Base-by-base conservation (phyloP, 2,888 invertebrate species). In the Limenitis arthemis region DNA sequence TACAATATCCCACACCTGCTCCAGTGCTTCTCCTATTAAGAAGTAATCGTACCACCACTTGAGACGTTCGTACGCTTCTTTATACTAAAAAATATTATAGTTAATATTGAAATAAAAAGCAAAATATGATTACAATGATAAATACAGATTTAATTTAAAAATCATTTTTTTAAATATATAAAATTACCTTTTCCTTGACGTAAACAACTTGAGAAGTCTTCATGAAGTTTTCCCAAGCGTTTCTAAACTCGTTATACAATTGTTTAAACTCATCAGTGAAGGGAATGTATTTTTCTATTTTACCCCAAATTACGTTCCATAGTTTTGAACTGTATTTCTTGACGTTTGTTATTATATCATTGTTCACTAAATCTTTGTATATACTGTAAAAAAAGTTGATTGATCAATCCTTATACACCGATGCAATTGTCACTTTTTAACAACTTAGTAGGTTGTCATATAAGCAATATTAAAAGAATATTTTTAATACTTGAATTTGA, bases 31-130 rank as follows among this genome's bases (percentile, higher is more conserved):
- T 30, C 91, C 91, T 30, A 95, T 80, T 53, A 93, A 88, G 66
- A 95, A 90, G 66, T 94, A 94, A 47, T 93, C 90, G 61, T 91
- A 93, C 68, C 94, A 86, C 89, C 93, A 94, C 53, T 89, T 89
- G 4, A 91, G 73, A 58, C 89, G 89, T 0, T 85, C 87, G 65
- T 91, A 88, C 0, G 91, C 79, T 70, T 94, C 92, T 53, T 77
- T 67, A 59, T 79, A 86, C 87, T 87, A 59, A 7, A 90, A 49
- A 8, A 34, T 34, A 43, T 9, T 37, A 44, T 5, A 34, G 53
- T 5, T 12, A 39, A 44, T 11, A 9, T 5, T 30, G 8, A 41
- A 32, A 6, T 5, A 12, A 39, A n/a, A n/a, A n/a, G n/a, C n/a
- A n/a, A n/a, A n/a, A n/a, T n/a, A n/a, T n/a, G n/a, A n/a, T n/a